Evolutionary conservation across 2,888 invertebrate genomes (phyloP).

Genomic region (Macrosiphum euphorbiae): DNA sequence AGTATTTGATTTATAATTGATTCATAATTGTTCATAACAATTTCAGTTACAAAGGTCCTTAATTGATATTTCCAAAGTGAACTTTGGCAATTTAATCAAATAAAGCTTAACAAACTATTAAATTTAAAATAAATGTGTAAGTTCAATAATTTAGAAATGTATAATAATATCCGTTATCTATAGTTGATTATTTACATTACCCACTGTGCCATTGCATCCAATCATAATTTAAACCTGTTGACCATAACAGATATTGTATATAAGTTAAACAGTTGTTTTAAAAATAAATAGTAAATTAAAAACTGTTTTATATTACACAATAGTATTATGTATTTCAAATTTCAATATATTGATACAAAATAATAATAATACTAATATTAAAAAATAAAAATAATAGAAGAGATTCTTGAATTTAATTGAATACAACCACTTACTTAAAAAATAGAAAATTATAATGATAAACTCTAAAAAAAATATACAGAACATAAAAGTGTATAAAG

Average conservation of each 20-base stretch:
- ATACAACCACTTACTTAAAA: background rate
- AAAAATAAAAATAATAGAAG: conserved; percentile 20
- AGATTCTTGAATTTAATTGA: conserved; percentile 22
- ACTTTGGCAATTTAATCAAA: background rate
- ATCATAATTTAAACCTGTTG: background rate
- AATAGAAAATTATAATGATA: conserved; percentile 35
- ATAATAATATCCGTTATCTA: background rate
- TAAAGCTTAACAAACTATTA: background rate
- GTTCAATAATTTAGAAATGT: background rate
- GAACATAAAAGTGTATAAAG: conserved; percentile 42
- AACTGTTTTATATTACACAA: background rate
- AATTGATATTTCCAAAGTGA: background rate
- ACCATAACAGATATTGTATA: background rate
- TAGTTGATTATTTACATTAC: background rate
- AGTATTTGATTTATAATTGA: background rate
- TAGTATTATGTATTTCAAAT: conserved; percentile 23
- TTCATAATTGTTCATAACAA: background rate
- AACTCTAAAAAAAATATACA: conserved; percentile 52
- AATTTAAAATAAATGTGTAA: background rate
- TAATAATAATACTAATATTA: conserved; percentile 13
- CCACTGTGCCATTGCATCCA: background rate
- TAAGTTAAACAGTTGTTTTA: background rate
- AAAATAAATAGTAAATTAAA: background rate
- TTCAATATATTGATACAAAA: conserved; percentile 26
- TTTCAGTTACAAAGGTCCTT: background rate